A percentile compares a stretch with the other conserved stretches of the same genome.
Evolutionary conservation across 2,888 invertebrate species (phyloP).

Genomic region (Cephus pulcher): DNA sequence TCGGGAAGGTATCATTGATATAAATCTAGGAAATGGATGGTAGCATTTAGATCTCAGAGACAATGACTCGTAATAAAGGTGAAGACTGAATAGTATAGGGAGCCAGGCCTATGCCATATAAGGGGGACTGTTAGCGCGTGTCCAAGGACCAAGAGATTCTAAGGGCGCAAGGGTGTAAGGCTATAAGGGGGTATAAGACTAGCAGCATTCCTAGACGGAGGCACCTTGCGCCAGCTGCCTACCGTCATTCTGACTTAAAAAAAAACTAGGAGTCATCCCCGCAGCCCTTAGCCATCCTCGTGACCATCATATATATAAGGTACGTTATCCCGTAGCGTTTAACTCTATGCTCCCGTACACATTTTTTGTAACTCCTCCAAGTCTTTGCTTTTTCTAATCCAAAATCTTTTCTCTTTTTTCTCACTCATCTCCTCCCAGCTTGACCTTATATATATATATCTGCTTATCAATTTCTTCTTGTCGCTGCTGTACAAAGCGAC

Average conservation of each 20-base stretch:
- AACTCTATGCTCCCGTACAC: neutral
- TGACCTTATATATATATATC: neutral
- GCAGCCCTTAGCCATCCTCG: neutral
- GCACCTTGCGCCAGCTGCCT: conserved; percentile 37
- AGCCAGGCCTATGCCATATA: conserved; percentile 17
- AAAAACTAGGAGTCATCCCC: conserved; percentile 20
- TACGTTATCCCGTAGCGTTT: neutral
- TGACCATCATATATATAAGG: neutral
- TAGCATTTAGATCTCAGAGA: conserved; percentile 23
- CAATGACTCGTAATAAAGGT: conserved; percentile 21
- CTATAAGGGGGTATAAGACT: neutral
- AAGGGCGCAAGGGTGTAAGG: neutral
- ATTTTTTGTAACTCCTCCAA: neutral
- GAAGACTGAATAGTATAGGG: neutral
- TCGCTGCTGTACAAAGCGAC: neutral
- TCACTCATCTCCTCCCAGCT: neutral
- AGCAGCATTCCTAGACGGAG: conserved; percentile 25
- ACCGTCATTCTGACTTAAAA: conserved; percentile 21
- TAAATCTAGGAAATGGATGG: conserved; percentile 25
- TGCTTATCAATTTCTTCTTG: neutral
- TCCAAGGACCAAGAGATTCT: neutral
- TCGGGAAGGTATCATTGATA: conserved; percentile 12
- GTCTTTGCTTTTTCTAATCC: neutral
- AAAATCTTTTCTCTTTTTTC: neutral
- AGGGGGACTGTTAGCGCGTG: conserved; percentile 19